Evolutionary conservation across 2,888 invertebrate genomes (phyloP), one percentile per base, ranked within the genome.

Genomic region (Lypha dubia): DNA sequence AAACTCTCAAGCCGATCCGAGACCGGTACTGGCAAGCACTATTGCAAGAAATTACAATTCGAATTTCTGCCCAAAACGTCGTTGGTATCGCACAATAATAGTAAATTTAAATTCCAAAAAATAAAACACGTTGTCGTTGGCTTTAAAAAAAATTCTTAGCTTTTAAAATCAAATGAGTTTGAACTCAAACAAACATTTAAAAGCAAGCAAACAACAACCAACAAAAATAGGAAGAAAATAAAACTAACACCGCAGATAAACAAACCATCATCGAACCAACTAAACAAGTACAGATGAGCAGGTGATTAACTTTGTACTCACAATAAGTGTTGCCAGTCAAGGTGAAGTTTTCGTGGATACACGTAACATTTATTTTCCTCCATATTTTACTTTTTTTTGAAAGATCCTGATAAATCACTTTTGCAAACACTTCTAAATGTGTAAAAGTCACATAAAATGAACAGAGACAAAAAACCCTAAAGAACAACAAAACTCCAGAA

Each of bases 151-250:
- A 63, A 17, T 44, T 24, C 15, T 38, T 24, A 38, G 38, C 9
- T 51, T 44, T 67, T 74, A 41, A 51, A 74, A 60, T 67, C 38
- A 3, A 67, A 68, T 56, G 67, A 24, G 38, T 62, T 73, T 73
- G 1, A 62, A 17, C 58, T 58, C 41, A 67, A 73, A 70, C 51
- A 53, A 35, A 35, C 35, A n/a, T n/a, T 35, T 35, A 51, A 38
- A 51, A 17, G 28, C 13, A 22, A 63, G 15, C 46, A 51, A 60
- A 17, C 53, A 44, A 32, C 24, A 41, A 41, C 24, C 49, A 41
- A 65, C n/a, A n/a, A 13, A 46, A 9, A 9, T 49, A n/a, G 1
- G 22, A 5, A 46, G 4, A 32, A 56, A 28, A 44, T 15, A 13
- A 28, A 28, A 28, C 41, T 24, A 56, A 53, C 8, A 41, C 9